Percentiles rank a stretch among this genome's conserved stretches.
These are phyloP conservation scores for Caenorhabditis angaria DNA, from an alignment of 2,888 invertebrate species.

Conservation along the genomic window DNA sequence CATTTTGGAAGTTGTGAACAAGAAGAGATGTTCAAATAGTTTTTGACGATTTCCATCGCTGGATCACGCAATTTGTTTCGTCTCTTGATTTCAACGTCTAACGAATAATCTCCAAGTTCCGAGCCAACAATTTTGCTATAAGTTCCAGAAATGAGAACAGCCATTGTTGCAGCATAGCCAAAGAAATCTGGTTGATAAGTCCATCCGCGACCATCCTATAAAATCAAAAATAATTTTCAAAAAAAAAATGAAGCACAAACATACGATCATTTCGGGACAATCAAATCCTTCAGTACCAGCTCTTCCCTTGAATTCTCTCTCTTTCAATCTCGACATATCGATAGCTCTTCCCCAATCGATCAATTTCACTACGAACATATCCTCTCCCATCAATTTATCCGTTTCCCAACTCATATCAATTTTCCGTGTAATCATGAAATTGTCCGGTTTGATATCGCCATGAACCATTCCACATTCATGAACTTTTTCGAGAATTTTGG, in stretches of 20 bases:
- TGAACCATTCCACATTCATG: conserved; percentile 90
- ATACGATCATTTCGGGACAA: background rate
- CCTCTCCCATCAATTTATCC: conserved; percentile 28
- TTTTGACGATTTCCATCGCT: conserved; percentile 84
- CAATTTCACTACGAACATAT: conserved; percentile 78
- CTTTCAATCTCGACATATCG: conserved; percentile 80
- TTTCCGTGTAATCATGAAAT: conserved; percentile 80
- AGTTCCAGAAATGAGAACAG: conserved; percentile 86
- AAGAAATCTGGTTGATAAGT: conserved; percentile 85
- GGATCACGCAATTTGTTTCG: conserved; percentile 74
- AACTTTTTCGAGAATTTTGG: conserved; percentile 84
- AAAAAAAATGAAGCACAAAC: too few relatives aligned
- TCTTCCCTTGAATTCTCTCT: conserved; percentile 76
- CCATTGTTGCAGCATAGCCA: conserved; percentile 87
- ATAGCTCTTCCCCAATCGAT: conserved; percentile 95
- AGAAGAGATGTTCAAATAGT: background rate
- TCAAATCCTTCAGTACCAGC: conserved; percentile 75
- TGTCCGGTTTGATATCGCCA: conserved; percentile 94
- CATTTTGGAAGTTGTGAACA: conserved; percentile 5
- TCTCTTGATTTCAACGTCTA: conserved; percentile 60
- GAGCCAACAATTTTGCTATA: conserved; percentile 79
- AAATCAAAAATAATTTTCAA: too few relatives aligned
- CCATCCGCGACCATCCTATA: conserved; percentile 82
- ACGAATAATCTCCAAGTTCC: conserved; percentile 48
- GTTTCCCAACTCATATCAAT: conserved; percentile 33